These are phyloP conservation scores for Callipepla californica DNA, from an alignment of 2,113 vertebrate species.

Conservation along the genomic window DNA sequence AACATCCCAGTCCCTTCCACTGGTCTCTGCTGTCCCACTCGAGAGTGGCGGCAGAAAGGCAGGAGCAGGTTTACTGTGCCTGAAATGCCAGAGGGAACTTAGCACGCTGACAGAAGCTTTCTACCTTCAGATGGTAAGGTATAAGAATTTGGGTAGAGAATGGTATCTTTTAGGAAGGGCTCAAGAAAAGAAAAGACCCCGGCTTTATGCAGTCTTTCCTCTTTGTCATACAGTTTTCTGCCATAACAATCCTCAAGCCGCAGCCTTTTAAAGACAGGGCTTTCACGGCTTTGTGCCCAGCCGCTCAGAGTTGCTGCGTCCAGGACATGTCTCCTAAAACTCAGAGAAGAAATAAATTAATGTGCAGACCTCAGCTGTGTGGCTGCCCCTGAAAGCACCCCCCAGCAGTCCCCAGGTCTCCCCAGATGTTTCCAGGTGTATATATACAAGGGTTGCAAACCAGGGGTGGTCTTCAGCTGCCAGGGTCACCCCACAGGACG, in stretches of 20 bases:
- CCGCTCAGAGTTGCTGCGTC: accelerated
- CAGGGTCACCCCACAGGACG: neutral
- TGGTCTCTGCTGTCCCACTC: neutral
- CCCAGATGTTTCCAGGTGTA: neutral
- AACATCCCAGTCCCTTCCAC: neutral
- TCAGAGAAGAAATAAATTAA: neutral
- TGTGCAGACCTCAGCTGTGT: accelerated
- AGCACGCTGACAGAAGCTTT: neutral
- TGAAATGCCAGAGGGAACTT: neutral
- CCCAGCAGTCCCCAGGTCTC: neutral
- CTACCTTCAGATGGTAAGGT: neutral
- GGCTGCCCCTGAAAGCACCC: neutral
- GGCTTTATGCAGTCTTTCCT: neutral
- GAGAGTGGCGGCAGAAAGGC: neutral
- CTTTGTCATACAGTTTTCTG: neutral
- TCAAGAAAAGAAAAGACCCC: neutral
- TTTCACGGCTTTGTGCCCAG: neutral
- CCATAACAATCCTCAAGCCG: neutral
- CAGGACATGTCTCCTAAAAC: neutral
- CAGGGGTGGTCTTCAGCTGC: neutral
- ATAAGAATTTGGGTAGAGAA: neutral
- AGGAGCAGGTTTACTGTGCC: neutral
- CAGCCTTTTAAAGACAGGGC: neutral
- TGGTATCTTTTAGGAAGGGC: neutral
- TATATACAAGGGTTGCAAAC: neutral